Base-by-base conservation (phyloP, 2,888 invertebrate genomes). In the Seira sanloemensis region DNA sequence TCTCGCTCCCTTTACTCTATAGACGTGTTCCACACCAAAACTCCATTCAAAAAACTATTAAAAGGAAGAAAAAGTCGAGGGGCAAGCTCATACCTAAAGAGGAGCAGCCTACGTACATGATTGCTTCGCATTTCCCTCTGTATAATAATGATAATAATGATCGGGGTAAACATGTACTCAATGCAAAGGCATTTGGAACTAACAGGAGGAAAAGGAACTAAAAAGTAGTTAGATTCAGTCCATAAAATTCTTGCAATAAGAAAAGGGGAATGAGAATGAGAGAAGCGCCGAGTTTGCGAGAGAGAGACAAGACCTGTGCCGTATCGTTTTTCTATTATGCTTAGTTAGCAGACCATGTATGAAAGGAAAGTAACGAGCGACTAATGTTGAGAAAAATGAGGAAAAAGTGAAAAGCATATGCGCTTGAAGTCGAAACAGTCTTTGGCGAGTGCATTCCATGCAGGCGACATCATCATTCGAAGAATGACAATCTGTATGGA, bases 291-390 rank as follows among this genome's bases (percentile, higher is more conserved):
- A n/a, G n/a, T n/a, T n/a, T n/a, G n/a, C n/a, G n/a, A 37, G 58
- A 58, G n/a, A 4, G 58, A 58, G 58, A 58, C 7, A 18, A 18
- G n/a, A 73, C 46, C 72, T 66, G 58, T 58, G 72, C 72, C 67
- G 46, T 72, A 77, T 77, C 73, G 66, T 72, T 66, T 77, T 76
- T 71, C 71, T 76, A 77, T 72, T 77, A 37, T 73, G 72, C 76
- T 69, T 76, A 81, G 24, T 74, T 58, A 58, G 58, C 58, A 58
- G 58, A 58, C 58, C 58, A 58, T 58, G 58, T 58, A 58, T n/a
- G 58, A 80, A 68, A 67, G 62, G 50, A 50, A 24, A 50, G 67
- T 73, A 82, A 66, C 72, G 81, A 77, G 72, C 77, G 58, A 54
- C 26, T 58, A 58, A 58, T 58, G 67, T 67, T 54, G 73, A 23